These are phyloP conservation scores for Lycophotia porphyrea DNA, from an alignment of 2,888 invertebrate genomes.

Conservation along the genomic window DNA sequence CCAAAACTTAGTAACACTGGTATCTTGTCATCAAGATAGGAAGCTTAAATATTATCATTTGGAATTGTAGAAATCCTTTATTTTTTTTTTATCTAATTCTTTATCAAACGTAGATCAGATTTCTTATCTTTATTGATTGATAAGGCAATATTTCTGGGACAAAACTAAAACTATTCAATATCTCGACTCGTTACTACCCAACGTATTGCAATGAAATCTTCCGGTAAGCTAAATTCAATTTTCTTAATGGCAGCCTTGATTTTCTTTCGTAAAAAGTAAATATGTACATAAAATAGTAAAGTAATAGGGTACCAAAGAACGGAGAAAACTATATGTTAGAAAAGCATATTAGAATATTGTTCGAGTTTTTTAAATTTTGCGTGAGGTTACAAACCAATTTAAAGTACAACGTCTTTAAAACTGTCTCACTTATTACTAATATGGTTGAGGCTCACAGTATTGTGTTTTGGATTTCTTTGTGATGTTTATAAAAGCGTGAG, in stretches of 20 bases:
- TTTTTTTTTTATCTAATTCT: slow-evolving; percentile 42
- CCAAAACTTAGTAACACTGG: slow-evolving; percentile 8
- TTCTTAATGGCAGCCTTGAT: not conserved
- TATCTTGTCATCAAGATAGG: slow-evolving; percentile 51
- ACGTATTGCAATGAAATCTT: slow-evolving; percentile 50
- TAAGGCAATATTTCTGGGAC: slow-evolving; percentile 43
- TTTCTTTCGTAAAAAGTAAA: not conserved
- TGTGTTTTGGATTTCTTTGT: not conserved
- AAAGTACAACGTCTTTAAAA: no score
- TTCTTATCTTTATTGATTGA: slow-evolving; percentile 58
- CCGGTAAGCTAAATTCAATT: slow-evolving; percentile 48
- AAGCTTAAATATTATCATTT: slow-evolving; percentile 41
- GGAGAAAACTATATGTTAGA: not conserved
- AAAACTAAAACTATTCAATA: slow-evolving; percentile 33
- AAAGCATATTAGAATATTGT: not conserved
- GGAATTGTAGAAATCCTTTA: slow-evolving; percentile 19
- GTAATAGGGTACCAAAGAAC: not conserved
- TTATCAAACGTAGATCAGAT: slow-evolving; percentile 55
- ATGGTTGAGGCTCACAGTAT: not conserved
- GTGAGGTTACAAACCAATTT: not conserved
- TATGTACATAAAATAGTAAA: not conserved
- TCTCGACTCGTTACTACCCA: slow-evolving; percentile 22
- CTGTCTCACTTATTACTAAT: no score
- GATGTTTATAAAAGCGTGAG: not conserved
- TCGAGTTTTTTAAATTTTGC: not conserved